Evolutionary conservation across 64 coral and sea anemone genomes (phyloP).

Genomic region (Montipora cactus): DNA sequence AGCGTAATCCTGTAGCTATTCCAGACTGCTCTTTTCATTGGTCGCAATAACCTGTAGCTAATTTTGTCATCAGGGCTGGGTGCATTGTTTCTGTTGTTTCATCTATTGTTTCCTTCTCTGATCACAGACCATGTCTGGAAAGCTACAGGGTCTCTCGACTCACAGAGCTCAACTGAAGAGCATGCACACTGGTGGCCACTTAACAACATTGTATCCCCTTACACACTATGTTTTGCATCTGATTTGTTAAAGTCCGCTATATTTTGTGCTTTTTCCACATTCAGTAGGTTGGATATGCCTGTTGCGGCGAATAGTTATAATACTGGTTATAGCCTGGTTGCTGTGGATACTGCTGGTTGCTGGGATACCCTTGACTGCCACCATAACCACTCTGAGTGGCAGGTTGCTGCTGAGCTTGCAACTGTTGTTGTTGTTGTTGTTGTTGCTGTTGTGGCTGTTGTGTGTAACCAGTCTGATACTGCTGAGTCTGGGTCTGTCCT

Average conservation of each 20-base stretch:
- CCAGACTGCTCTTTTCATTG: too few relatives aligned
- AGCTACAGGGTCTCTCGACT: too few relatives aligned
- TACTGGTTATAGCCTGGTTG: conserved; percentile 63
- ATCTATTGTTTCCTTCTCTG: too few relatives aligned
- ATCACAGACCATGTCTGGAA: too few relatives aligned
- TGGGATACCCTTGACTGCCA: conserved; percentile 29
- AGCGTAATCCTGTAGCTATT: too few relatives aligned
- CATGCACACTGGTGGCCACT: too few relatives aligned
- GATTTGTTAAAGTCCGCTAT: background rate
- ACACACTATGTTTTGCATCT: background rate
- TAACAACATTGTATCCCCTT: too few relatives aligned
- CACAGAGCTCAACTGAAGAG: too few relatives aligned
- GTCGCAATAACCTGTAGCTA: too few relatives aligned
- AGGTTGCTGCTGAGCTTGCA: conserved; percentile 50
- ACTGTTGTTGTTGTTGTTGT: conserved; percentile 37
- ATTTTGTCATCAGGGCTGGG: too few relatives aligned
- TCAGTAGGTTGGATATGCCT: conserved; percentile 9
- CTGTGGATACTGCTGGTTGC: conserved; percentile 61
- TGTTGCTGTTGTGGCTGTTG: conserved; percentile 45
- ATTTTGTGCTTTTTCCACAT: background rate
- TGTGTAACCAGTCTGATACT: conserved; percentile 46
- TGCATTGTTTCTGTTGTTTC: too few relatives aligned
- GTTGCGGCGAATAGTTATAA: conserved; percentile 14
- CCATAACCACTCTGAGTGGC: conserved; percentile 47
- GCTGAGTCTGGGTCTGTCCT: conserved; percentile 30